phyloP scores from a whole-genome alignment of 64 coral and sea anemone genomes.

The Dendronephthya gigantea region DNA sequence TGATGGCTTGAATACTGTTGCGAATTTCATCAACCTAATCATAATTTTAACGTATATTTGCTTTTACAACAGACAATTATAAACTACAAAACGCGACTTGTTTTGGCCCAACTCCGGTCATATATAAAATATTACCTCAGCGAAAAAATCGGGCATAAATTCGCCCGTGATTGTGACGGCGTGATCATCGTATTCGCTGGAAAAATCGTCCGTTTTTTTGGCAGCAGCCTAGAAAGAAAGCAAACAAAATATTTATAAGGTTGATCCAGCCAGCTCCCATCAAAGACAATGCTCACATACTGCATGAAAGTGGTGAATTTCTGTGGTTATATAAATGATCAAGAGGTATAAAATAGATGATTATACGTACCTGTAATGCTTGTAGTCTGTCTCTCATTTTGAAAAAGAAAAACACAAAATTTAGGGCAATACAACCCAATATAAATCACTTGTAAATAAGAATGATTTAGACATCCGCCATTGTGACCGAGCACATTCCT shows the following conservation, averaged over 20 bases:
- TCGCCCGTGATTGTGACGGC: background rate
- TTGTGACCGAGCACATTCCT: background rate
- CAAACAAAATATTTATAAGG: background rate
- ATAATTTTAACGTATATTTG: background rate
- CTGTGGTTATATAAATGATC: background rate
- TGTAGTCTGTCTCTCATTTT: background rate
- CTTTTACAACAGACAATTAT: background rate
- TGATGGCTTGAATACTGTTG: constrained; percentile 47
- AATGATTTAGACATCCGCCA: background rate
- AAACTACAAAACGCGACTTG: background rate
- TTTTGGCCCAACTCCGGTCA: no score
- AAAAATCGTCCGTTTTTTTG: background rate
- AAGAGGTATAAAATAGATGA: background rate
- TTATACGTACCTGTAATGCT: background rate
- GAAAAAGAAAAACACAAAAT: background rate
- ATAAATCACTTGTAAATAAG: background rate
- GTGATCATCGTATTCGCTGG: background rate
- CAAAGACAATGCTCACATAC: no score
- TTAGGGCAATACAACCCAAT: background rate
- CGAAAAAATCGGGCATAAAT: background rate
- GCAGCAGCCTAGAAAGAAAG: background rate
- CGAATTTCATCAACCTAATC: constrained; percentile 42
- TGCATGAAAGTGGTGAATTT: no score
- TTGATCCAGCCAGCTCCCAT: background rate
- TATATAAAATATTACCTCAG: background rate